phyloP scores from a whole-genome alignment of 2,113 vertebrate species.

The Dasypus novemcinctus region DNA sequence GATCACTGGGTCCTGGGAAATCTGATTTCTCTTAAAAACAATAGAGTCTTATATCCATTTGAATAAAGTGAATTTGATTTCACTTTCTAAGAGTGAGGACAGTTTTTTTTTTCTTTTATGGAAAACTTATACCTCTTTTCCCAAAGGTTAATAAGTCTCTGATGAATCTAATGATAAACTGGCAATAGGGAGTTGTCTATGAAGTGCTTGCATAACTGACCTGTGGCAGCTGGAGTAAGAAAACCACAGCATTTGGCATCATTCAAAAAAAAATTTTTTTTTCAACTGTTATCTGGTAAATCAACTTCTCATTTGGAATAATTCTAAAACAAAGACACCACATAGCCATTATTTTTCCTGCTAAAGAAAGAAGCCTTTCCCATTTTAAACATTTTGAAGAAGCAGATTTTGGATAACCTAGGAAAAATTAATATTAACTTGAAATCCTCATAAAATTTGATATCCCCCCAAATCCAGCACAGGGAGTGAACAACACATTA shows the following conservation, averaged over 20 bases:
- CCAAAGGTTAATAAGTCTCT: slow-evolving; percentile 58
- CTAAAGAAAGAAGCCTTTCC: neutral
- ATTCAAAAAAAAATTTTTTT: neutral
- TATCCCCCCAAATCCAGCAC: neutral
- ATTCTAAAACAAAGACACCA: neutral
- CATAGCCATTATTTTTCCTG: neutral
- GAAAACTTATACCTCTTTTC: slow-evolving; percentile 30
- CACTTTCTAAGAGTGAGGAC: slow-evolving; percentile 6
- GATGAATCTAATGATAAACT: slow-evolving; percentile 63
- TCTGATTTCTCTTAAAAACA: neutral
- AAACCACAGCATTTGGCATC: neutral
- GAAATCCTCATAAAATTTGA: neutral
- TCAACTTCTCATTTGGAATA: slow-evolving; percentile 30
- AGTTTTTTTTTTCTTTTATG: slow-evolving; percentile 41
- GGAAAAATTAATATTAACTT: neutral
- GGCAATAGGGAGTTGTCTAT: neutral
- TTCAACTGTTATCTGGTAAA: slow-evolving; percentile 33
- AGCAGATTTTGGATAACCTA: neutral
- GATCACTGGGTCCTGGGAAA: neutral
- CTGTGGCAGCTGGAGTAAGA: neutral
- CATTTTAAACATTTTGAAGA: neutral
- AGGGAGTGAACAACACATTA: neutral
- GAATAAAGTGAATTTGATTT: slow-evolving; percentile 21
- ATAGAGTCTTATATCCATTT: neutral
- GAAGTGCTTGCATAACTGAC: slow-evolving; percentile 54